Evolutionary conservation across 2,888 invertebrate species (phyloP).

Genomic region (Coelinius sp.): DNA sequence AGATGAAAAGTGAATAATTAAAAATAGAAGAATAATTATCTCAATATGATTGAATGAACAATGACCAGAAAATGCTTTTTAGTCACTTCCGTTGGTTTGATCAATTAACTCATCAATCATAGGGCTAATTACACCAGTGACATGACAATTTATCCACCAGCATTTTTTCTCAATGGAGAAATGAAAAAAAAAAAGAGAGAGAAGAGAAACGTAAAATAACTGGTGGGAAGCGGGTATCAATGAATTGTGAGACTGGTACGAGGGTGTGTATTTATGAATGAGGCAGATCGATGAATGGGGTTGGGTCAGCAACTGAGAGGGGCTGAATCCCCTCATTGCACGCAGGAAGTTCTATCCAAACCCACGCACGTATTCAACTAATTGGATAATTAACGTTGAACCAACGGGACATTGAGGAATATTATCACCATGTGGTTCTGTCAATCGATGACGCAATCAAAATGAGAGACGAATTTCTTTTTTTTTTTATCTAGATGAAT

Average conservation of each 20-base stretch:
- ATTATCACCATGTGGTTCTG: background rate
- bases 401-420: background rate
- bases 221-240: slow-evolving; percentile 3
- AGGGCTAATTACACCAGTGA: background rate
- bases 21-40: background rate
- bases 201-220: background rate
- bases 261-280: slow-evolving; percentile 37
- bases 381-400: slow-evolving; percentile 19
- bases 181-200: background rate
- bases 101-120: background rate
- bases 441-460: background rate
- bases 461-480: slow-evolving; percentile 2
- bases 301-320: background rate
- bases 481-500: too few relatives aligned
- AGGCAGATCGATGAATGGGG: slow-evolving; percentile 38
- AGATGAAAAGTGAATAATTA: background rate
- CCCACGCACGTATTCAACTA: slow-evolving; percentile 22
- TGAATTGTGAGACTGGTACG: slow-evolving; percentile 24
- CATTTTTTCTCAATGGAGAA: background rate
- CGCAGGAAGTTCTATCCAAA: background rate
- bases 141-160: too few relatives aligned
- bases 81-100: background rate
- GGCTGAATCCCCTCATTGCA: background rate
- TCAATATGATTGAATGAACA: background rate
- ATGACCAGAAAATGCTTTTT: background rate